Conservation (phyloP, 2,113 vertebrate species). For the Halichoerus grypus region DNA sequence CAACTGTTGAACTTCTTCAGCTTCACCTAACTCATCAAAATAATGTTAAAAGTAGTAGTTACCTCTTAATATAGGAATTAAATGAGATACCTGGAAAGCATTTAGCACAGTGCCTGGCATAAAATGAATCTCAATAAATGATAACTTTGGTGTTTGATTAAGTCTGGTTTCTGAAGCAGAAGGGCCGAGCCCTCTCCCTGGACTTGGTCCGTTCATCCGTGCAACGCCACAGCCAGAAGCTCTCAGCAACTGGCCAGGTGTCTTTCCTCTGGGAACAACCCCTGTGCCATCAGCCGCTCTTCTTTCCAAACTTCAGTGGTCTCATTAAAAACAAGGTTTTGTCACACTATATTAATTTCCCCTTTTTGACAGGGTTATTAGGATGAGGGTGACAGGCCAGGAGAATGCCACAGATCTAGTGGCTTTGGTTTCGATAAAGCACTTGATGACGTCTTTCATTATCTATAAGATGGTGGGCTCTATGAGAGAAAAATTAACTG, state of each 20-base stretch:
- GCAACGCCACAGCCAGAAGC: neutral
- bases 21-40: neutral
- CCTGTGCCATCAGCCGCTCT: neutral
- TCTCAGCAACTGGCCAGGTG: neutral
- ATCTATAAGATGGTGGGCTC: neutral
- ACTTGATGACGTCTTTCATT: conserved; percentile 56
- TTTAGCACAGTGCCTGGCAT: neutral
- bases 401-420: neutral
- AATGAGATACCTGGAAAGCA: neutral
- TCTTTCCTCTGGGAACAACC: neutral
- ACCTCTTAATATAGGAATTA: neutral
- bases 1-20: neutral
- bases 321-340: conserved; percentile 56
- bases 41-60: neutral
- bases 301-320: conserved; percentile 18
- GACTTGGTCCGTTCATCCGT: neutral
- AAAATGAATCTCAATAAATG: neutral
- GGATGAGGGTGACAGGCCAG: conserved; percentile 41
- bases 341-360: conserved; percentile 30
- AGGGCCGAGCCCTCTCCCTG: neutral
- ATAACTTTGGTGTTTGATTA: neutral
- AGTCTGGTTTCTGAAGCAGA: neutral
- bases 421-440: conserved; percentile 51
- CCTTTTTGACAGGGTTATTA: conserved; percentile 60
- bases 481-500: conserved; percentile 35